Base-by-base conservation (phyloP, 2,797 vertebrate genomes). In the Gambelia wislizenii region DNA sequence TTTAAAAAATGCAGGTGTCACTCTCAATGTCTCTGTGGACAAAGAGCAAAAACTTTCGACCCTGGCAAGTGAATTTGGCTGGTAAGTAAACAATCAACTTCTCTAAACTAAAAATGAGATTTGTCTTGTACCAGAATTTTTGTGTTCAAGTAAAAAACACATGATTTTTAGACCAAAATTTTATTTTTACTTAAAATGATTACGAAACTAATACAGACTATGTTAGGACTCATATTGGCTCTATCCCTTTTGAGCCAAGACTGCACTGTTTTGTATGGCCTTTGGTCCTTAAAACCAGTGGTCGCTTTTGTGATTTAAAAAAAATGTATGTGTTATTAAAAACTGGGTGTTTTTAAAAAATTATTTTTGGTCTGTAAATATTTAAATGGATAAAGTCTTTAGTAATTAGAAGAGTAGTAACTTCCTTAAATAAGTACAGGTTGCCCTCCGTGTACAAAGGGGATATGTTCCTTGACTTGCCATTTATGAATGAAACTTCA, bases 11-110 rank as follows among this genome's bases (percentile, higher is more conserved):
- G 52, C 84, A 97, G 97, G 90, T 83, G 95, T 92, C 56, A 90
- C 97, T 64, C 22, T n/a, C 82, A 93, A 93, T 56, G 96, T 97
- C 22, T 91, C 93, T 64, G 95, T 97, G 93, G 93, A 96, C 82
- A 86, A 85, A 36, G 96, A 97, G 20, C 94, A 93, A 91, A 92
- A 96, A 42, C 47, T 97, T 0, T 97, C 95, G 74, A 96, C 86
- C 84, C 85, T 81, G 30, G 82, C 91, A 75, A 85, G 92, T 79
- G 96, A 97, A 91, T 91, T 85, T 33, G 96, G 95, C 39, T 96
- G 96, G 96, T 97, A 92, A 95, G 96, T 91, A 77, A 42, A 33
- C 25, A 70, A 54, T 36, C 9, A 54, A 39, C 9, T 67, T 77
- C 18, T 96, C 39, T 44, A 74, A 54, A 75, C n/a, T 75, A 36